Evolutionary conservation across 2,113 vertebrate genomes (phyloP).

Genomic region (rat (Rattus norvegicus)): GRCr8 NC_086029.1:25161501-25162000

Average conservation of each 20-base stretch:
- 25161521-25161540: background rate
- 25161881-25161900: background rate
- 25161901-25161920: background rate
- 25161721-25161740: slow-evolving; percentile 45
- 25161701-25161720: slow-evolving; percentile 59
- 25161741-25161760: slow-evolving; percentile 40
- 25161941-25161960: background rate
- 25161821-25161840: background rate
- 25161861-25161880: background rate
- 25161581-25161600: background rate
- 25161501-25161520: background rate
- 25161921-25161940: background rate
- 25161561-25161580: background rate
- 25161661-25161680: slow-evolving; percentile 61
- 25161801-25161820: too few species aligned
- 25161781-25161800: background rate
- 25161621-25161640: background rate
- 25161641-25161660: background rate
- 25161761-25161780: background rate
- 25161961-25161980: background rate
- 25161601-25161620: background rate
- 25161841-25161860: background rate
- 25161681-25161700: slow-evolving; percentile 40
- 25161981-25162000: background rate
- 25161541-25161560: background rate